These are phyloP conservation scores for Augochlora pura DNA, from an alignment of 1,140 invertebrate genomes.

Conservation along the genomic window DNA sequence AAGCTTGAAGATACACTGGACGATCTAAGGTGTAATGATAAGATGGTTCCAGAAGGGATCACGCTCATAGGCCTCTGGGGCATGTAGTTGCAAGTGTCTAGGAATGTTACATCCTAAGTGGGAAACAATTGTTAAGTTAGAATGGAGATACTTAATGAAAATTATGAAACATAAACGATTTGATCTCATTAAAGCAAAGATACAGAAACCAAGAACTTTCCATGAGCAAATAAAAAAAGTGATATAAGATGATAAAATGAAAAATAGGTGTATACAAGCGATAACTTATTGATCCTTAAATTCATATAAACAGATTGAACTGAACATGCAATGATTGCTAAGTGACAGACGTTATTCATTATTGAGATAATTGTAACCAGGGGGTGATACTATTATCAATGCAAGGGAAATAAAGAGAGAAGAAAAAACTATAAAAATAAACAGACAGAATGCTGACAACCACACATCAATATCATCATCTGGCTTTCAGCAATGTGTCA, in stretches of 20 bases:
- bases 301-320: constrained; percentile 64
- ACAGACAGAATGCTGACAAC: neutral
- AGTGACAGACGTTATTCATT: constrained; percentile 71
- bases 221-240: constrained; percentile 24
- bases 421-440: neutral
- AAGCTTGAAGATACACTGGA: constrained; percentile 77
- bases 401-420: constrained; percentile 34
- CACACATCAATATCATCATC: neutral
- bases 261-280: constrained; percentile 65
- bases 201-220: constrained; percentile 41
- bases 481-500: neutral
- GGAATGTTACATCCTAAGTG: constrained; percentile 76
- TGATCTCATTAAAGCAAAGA: no score
- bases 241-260: constrained; percentile 54
- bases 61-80: constrained; percentile 79
- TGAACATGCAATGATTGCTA: constrained; percentile 55
- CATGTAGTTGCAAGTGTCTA: constrained; percentile 79
- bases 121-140: constrained; percentile 25
- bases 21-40: constrained; percentile 75
- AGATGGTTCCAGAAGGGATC: constrained; percentile 75
- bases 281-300: constrained; percentile 72
- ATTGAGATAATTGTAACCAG: constrained; percentile 75
- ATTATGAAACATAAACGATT: neutral
- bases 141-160: neutral
- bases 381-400: constrained; percentile 73